These are phyloP conservation scores for Aurelia sp. DNA, from an alignment of 30 jellyfish, hydroid and myxozoan species.

Conservation along the genomic window DNA sequence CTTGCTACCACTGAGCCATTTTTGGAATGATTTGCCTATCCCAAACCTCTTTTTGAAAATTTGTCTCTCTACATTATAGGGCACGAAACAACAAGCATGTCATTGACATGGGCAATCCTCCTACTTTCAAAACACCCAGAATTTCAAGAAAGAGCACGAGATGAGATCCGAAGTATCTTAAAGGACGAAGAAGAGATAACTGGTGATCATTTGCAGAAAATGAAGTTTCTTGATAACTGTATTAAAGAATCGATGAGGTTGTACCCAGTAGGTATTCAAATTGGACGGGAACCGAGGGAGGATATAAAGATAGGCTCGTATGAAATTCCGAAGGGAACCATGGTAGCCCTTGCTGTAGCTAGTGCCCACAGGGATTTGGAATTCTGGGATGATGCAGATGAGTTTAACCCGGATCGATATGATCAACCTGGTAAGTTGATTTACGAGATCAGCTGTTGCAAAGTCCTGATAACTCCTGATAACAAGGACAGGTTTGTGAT, in stretches of 20 bases:
- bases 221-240: conserved; percentile 1
- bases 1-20: too few species aligned
- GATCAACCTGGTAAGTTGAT: neutral
- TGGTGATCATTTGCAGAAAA: neutral
- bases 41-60: too few species aligned
- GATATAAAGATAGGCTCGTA: neutral
- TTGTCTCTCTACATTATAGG: neutral
- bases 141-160: neutral
- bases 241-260: conserved; percentile 1
- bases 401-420: neutral
- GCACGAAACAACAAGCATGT: conserved; percentile 34
- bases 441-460: too few species aligned
- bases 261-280: neutral
- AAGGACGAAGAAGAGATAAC: neutral
- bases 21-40: too few species aligned
- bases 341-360: neutral
- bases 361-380: neutral
- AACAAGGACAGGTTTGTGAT: too few species aligned
- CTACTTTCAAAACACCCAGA: neutral
- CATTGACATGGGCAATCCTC: conserved; percentile 24
- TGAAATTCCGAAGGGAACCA: neutral
- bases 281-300: neutral
- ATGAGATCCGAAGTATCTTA: neutral
- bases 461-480: too few species aligned
- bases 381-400: neutral